Base-by-base conservation (phyloP, 2,888 invertebrate species). In the Malthinus seriepunctatus region DNA sequence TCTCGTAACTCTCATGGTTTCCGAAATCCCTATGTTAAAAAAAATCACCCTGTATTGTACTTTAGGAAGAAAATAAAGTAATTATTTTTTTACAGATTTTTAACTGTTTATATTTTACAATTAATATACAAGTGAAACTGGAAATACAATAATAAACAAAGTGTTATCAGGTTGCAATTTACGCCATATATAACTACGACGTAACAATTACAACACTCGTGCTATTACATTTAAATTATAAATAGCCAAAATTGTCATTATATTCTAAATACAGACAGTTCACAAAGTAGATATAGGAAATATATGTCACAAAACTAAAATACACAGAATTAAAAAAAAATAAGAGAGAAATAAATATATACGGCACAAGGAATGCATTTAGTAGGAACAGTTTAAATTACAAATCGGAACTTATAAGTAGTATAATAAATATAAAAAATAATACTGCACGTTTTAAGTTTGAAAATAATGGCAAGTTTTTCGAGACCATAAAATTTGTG, bases 101-200 rank as follows among this genome's bases (percentile, higher is more conserved):
- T 53, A 54, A 59, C 59, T 50, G 54, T 35, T 50, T 59, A 54
- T 49, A 54, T 56, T 60, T 76, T 83, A 32, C 82, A 80, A 44
- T 56, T 56, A 60, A 48, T 60, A 56, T 60, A 60, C 60, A 60
- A 48, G 34, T 44, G 45, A 60, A 60, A 52, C 44, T 49, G 47
- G 60, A 60, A 60, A 53, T 60, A 60, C 56, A 52, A 44, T 53
- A 56, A 44, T 34, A 56, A 51, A 39, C 33, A 37, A 51, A 47
- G 44, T 48, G 51, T 51, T 32, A 33, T 23, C 5, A 38, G 12
- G 44, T 37, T 33, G 14, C 35, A 39, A 31, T 33, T 56, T 51
- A 55, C 42, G 47, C 51, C 56, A 51, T 51, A 60, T 60, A 60
- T 32, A 60, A 60, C 60, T 60, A 60, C 55, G 56, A 56, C 51